Evolutionary conservation across 2,113 vertebrate genomes (phyloP), one percentile per base, ranked within the genome.

Genomic region (Campylorhamphus procurvoides): DNA sequence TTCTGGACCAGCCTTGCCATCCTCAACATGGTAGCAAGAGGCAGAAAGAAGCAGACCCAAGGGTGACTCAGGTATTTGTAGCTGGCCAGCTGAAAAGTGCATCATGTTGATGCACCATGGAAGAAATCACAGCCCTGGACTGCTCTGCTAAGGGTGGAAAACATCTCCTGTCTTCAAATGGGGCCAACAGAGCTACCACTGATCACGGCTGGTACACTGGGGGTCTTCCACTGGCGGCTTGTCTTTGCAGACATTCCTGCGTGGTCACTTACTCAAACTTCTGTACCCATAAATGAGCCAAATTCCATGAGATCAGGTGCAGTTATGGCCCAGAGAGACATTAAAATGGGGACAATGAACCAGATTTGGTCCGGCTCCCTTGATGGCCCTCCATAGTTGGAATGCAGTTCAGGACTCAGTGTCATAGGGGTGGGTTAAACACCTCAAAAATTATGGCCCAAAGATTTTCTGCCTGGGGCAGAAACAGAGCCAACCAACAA

Each of bases 201-300:
- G 1, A 24, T 12, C 24, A 7, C 1, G 2, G 35, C n/a, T 82
- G 47, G 40, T 39, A 6, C 22, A 18, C 1, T 28, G 63, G 3
- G 23, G 14, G 7, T 14, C 14, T 58, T 69, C 67, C 58, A 47
- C 20, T 8, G 9, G 6, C 9, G 23, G 8, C 16, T 66, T 35
- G 18, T 17, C n/a, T 56, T 42, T 52, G 39, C 14, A 84, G 47
- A 50, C 2, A 4, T 58, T 58, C 28, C 25, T 35, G 6, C 44
- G 18, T 8, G 39, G 49, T 49, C 24, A 62, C 12, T 17, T 40
- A 46, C 14, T 40, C 62, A 75, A 62, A 39, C 8, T 58, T 12
- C 33, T 84, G 18, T 35, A 4, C 20, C 46, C n/a, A 35, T 13
- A 84, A 58, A 66, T 24, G 22, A 87, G 23, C 4, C 53, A n/a